These are phyloP conservation scores for Diaperis boleti DNA, from an alignment of 2,888 invertebrate genomes.

Conservation along the genomic window DNA sequence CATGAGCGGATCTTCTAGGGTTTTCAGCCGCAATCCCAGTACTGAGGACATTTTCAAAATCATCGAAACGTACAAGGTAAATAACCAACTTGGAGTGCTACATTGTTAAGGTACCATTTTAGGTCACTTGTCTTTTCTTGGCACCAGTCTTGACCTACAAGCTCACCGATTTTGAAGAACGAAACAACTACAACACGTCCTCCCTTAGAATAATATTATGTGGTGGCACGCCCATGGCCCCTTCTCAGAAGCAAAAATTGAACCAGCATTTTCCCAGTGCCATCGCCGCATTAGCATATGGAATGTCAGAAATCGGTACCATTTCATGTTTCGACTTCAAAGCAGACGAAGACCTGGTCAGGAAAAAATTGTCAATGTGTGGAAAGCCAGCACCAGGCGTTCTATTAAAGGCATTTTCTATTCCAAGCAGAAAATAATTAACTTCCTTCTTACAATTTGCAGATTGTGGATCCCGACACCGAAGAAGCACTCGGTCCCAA, in stretches of 20 bases:
- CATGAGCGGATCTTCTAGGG: conserved; percentile 46
- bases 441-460: conserved; percentile 6
- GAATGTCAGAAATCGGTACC: conserved; percentile 1
- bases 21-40: conserved; percentile 47
- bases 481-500: conserved; percentile 58
- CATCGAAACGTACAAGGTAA: conserved; percentile 52
- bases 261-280: background rate
- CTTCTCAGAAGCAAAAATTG: background rate
- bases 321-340: background rate
- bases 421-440: background rate
- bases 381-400: conserved; percentile 36
- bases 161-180: conserved; percentile 30
- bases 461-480: conserved; percentile 66
- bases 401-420: conserved; percentile 32
- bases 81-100: too few species aligned
- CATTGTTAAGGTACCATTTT: too few species aligned
- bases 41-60: conserved; percentile 44
- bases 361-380: too few species aligned
- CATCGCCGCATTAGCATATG: background rate
- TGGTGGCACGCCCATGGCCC: conserved; percentile 9
- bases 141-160: conserved; percentile 47
- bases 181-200: conserved; percentile 13
- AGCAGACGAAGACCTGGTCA: background rate
- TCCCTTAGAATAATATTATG: background rate
- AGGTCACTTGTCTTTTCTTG: conserved; percentile 18